Evolutionary conservation across 2,113 vertebrate genomes (phyloP), one percentile per base, ranked within the genome.

Genomic region (Calidris pygmaea): DNA sequence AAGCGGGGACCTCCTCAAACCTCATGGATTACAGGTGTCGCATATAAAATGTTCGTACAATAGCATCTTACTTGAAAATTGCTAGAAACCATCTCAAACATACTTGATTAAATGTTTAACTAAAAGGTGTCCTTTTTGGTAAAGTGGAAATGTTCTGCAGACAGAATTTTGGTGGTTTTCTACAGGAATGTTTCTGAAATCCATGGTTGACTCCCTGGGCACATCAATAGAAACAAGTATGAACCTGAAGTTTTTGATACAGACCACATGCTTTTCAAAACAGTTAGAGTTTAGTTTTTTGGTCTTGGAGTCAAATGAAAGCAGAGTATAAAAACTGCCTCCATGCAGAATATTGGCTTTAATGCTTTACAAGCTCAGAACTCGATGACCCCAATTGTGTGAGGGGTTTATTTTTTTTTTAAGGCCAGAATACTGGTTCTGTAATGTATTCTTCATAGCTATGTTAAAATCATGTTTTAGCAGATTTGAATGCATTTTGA

Each of bases 351-450:
- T 63, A 30, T 5, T 71, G 50, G 7, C 20, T 50, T 82, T 62
- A 52, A 29, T 43, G 27, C 3, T 58, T 60, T 52, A 39, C 43
- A 56, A 81, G 7, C 8, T 75, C 16, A 72, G 30, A 47, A 48
- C 47, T 43, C 48, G 2, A 39, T 83, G 0, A 21, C 3, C 26
- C 2, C 1, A 65, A 1, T 37, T 7, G 30, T 7, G 34, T 30
- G 7, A 10, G 6, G 7, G 5, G 9, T 19, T 37, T 10, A 3
- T 19, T 27, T 21, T 27, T 14, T 6, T 45, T 56, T 32, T 68
- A 52, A 19, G 23, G 5, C 9, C 9, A 32, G 12, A 58, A 48
- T 16, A 37, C 23, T 52, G 3, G 0, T 80, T 95, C 35, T 60
- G 9, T n/a, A 60, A 34, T 4, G 1, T 22, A 6, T 16, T 73